Base-by-base conservation (phyloP, 1,140 invertebrate genomes). In the Lepidurus apus region DNA sequence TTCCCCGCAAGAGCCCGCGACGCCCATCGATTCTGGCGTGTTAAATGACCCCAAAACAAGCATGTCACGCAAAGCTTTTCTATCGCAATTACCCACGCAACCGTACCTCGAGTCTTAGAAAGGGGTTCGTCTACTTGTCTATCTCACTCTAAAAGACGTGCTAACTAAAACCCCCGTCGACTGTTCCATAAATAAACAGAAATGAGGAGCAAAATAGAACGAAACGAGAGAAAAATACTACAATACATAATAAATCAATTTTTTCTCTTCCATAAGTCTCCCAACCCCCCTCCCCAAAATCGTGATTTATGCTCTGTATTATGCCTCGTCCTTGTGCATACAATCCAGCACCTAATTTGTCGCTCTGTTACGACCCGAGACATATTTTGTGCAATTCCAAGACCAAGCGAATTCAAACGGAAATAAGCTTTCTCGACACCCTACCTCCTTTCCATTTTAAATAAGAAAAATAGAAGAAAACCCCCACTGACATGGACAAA, bases 1-100 rank as follows among this genome's bases (percentile, higher is more conserved):
- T 65, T 17, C 53, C 21, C 53, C 53, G 10, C 13, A 34, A 34
- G 53, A 9, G 7, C 53, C 53, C 13, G 17, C 13, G 17, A 21
- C 53, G 53, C 9, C 53, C 53, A 65, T 65, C 53, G 53, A 65
- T 65, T 65, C 21, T 65, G 53, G 8, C 53, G 53, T 65, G 53
- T 65, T 65, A 65, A 65, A 65, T 65, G 53, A 65, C 53, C 53
- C 53, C 13, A 65, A 34, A 65, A 65, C 53, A 65, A 65, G 53
- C 53, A 17, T 65, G 53, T 65, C 53, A 21, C 53, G 53, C 53
- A 21, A 34, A 65, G 53, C 53, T 65, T 65, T 65, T 21, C 21
- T n/a, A 65, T 65, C 21, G 13, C 53, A 65, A 65, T 65, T 65
- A 65, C 53, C 53, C 53, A 65, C 8, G 53, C 53, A 65, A 65